These are phyloP conservation scores for Xanthia icteritia DNA, from an alignment of 2,888 invertebrate genomes.

Conservation along the genomic window DNA sequence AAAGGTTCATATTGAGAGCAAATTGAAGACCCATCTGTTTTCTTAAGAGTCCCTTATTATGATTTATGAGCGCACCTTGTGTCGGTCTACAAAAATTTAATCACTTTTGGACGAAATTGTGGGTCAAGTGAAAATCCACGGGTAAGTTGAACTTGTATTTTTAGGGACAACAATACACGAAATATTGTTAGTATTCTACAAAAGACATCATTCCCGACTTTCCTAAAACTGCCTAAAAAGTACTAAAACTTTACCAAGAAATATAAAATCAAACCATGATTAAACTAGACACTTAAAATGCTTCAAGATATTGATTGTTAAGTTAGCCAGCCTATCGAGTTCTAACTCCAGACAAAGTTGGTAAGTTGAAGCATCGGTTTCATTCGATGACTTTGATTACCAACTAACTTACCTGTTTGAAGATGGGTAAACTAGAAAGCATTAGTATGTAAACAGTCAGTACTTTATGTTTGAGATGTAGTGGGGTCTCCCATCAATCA, in stretches of 20 bases:
- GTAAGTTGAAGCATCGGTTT: slow-evolving; percentile 41
- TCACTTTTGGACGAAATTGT: slow-evolving; percentile 16
- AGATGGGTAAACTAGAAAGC: slow-evolving; percentile 14
- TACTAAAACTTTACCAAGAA: not conserved
- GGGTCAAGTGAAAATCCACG: slow-evolving; percentile 1
- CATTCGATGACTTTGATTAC: slow-evolving; percentile 42
- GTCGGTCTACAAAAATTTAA: slow-evolving; percentile 34
- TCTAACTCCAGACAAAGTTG: slow-evolving; percentile 37
- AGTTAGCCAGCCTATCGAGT: slow-evolving; percentile 8
- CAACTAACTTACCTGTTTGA: slow-evolving; percentile 32
- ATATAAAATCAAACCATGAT: slow-evolving; percentile 1
- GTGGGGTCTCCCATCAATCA: not conserved
- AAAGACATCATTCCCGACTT: not conserved
- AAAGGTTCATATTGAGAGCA: slow-evolving; percentile 38
- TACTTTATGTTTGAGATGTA: not conserved
- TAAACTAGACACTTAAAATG: slow-evolving; percentile 6
- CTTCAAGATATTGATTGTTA: slow-evolving; percentile 15
- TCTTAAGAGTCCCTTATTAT: slow-evolving; percentile 49
- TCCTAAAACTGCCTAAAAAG: not conserved
- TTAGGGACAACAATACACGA: not conserved
- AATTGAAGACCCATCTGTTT: slow-evolving; percentile 51
- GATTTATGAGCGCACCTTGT: slow-evolving; percentile 40
- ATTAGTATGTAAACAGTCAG: slow-evolving; percentile 1
- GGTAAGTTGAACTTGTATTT: not conserved
- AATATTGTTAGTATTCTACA: not conserved